These are phyloP conservation scores for Catagonus wagneri DNA, from an alignment of 2,113 vertebrate species.

Conservation along the genomic window DNA sequence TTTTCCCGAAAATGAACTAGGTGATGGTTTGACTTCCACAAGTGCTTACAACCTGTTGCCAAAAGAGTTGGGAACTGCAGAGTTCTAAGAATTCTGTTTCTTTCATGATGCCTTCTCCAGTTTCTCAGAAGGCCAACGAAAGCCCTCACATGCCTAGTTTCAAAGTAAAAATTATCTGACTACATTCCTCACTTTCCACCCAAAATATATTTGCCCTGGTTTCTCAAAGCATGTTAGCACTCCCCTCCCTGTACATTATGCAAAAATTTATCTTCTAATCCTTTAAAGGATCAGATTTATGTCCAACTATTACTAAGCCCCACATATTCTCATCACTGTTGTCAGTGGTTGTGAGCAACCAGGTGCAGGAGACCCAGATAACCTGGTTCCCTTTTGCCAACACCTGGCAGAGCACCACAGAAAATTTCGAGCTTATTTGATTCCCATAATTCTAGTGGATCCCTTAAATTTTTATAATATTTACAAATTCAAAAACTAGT, in stretches of 20 bases:
- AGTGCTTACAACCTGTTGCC: neutral
- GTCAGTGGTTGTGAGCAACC: neutral
- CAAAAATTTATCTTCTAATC: neutral
- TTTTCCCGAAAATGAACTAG: neutral
- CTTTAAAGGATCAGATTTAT: neutral
- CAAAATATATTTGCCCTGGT: neutral
- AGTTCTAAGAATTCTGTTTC: conserved; percentile 9
- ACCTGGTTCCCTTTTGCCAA: neutral
- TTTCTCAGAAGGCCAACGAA: neutral
- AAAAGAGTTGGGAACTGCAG: neutral
- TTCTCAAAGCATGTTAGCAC: neutral
- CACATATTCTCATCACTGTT: neutral
- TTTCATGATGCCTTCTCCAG: neutral
- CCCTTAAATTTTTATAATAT: neutral
- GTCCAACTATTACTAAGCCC: neutral
- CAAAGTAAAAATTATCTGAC: neutral
- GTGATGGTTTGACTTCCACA: neutral
- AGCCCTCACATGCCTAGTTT: neutral
- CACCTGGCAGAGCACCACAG: neutral
- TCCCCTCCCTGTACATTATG: neutral
- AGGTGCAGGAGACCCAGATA: neutral
- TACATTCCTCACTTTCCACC: neutral
- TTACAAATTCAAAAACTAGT: neutral
- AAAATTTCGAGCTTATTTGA: neutral
- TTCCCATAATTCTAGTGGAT: neutral